phyloP scores from a whole-genome alignment of 2,797 vertebrate genomes.

The Oophaga sylvatica region DNA sequence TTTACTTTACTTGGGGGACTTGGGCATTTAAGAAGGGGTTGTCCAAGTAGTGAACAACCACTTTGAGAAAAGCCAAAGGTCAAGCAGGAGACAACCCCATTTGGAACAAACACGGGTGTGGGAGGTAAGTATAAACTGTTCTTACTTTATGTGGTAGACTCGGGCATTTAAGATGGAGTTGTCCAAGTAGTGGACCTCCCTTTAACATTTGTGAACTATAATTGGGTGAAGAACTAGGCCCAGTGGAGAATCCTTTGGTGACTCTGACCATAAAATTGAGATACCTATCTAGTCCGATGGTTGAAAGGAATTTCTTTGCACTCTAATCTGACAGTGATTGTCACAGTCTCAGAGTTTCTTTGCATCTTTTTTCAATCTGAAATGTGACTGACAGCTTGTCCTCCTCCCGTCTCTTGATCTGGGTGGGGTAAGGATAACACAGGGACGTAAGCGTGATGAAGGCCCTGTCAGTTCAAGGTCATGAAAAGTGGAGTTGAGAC shows the following conservation, averaged over 20 bases:
- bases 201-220: neutral
- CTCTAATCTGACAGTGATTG: neutral
- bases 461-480: conserved; percentile 54
- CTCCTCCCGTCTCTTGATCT: neutral
- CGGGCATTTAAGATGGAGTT: too few relatives aligned
- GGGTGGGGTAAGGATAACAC: conserved; percentile 32
- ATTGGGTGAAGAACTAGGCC: neutral
- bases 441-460: conserved; percentile 18
- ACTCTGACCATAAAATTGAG: neutral
- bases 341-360: neutral
- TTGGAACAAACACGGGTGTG: too few relatives aligned
- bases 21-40: too few relatives aligned
- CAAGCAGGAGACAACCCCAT: too few relatives aligned
- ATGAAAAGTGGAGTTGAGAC: conserved; percentile 37
- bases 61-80: too few relatives aligned
- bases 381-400: conserved; percentile 18
- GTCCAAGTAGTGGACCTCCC: too few relatives aligned
- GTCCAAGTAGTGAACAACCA: too few relatives aligned
- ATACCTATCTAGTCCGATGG: neutral
- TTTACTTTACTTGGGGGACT: too few relatives aligned
- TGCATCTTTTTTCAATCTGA: neutral
- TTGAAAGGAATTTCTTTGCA: neutral
- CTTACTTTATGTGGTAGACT: too few relatives aligned
- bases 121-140: too few relatives aligned
- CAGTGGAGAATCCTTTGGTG: neutral